Conservation (phyloP, 2,888 invertebrate genomes). For the Gibbula magus region DNA sequence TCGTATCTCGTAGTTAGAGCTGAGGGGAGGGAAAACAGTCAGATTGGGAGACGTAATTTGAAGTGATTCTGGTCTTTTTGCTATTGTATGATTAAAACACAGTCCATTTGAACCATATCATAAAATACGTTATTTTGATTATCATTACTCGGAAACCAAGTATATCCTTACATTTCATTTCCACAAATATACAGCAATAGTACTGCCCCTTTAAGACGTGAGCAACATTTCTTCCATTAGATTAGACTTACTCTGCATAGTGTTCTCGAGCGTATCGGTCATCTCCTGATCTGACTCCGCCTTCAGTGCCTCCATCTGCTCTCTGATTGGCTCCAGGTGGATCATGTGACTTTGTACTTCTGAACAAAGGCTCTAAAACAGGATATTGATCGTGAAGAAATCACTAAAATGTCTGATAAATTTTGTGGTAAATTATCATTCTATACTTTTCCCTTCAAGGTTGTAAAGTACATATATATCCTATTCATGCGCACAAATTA, state of each 20-base stretch:
- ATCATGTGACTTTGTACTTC: constrained; percentile 80
- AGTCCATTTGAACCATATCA: too few species aligned
- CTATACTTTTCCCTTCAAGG: neutral
- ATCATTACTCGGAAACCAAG: too few species aligned
- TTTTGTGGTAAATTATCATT: neutral
- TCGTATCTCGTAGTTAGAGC: constrained; percentile 84
- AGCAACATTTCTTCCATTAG: too few species aligned
- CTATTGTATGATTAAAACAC: too few species aligned
- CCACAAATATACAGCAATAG: too few species aligned
- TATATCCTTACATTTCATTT: too few species aligned
- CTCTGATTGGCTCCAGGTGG: constrained; percentile 53
- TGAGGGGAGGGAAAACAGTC: constrained; percentile 78
- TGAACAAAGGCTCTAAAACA: constrained; percentile 80
- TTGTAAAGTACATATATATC: neutral
- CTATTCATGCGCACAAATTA: too few species aligned
- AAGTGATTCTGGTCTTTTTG: too few species aligned
- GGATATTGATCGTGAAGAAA: constrained; percentile 11
- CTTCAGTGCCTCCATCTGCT: constrained; percentile 45
- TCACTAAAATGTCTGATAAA: neutral
- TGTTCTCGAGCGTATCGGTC: constrained; percentile 46
- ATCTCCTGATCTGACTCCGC: constrained; percentile 51
- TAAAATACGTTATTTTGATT: too few species aligned
- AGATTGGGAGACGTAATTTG: too few species aligned
- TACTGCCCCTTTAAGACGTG: too few species aligned
- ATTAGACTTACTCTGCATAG: constrained; percentile 49